Percentiles rank a stretch among this genome's conserved stretches.
These are phyloP conservation scores for Trilocha varians DNA, from an alignment of 2,888 invertebrate genomes.

Conservation along the genomic window DNA sequence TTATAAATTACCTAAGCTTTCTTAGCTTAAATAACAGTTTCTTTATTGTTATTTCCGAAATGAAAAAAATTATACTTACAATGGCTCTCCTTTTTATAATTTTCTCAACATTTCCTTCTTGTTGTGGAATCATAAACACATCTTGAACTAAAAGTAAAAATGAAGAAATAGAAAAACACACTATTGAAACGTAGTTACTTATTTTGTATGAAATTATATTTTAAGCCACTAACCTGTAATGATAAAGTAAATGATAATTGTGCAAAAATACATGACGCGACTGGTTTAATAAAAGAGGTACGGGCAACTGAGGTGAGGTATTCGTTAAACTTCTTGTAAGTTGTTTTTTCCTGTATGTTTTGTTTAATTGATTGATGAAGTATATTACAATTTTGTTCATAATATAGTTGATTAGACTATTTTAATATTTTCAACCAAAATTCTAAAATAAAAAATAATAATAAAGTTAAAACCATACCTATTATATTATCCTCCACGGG, in stretches of 20 bases:
- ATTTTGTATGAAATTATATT: neutral
- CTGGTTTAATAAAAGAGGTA: neutral
- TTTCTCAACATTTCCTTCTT: neutral
- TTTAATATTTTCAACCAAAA: too few species aligned
- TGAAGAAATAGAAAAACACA: neutral
- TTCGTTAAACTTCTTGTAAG: too few species aligned
- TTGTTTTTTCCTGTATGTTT: too few species aligned
- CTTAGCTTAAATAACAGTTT: too few species aligned
- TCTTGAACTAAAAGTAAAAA: neutral
- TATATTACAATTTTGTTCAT: too few species aligned
- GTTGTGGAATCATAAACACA: neutral
- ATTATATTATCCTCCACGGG: too few species aligned
- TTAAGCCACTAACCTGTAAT: neutral
- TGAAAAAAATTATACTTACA: neutral
- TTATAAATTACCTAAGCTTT: too few species aligned
- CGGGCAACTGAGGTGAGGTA: neutral
- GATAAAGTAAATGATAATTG: neutral
- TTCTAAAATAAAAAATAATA: too few species aligned
- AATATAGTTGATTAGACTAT: too few species aligned
- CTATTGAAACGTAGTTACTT: neutral
- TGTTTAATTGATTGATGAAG: too few species aligned
- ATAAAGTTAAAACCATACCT: too few species aligned
- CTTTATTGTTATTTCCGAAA: neutral
- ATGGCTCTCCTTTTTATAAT: neutral
- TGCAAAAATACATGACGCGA: neutral